Evolutionary conservation across 1,140 invertebrate genomes (phyloP).

Genomic region (Leptestheria dahalacensis): DNA sequence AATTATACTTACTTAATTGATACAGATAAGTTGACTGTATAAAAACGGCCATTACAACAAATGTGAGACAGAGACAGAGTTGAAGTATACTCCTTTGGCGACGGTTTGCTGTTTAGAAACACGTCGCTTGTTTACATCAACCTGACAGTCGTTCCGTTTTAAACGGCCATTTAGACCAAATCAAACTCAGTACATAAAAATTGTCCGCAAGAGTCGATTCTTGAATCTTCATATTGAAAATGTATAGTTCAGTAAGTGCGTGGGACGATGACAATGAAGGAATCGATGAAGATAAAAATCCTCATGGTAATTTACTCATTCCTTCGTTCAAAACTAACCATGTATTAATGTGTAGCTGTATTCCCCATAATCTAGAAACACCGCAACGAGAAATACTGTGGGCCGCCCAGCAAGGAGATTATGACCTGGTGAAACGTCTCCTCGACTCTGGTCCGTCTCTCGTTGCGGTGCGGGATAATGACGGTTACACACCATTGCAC

Average conservation of each 20-base stretch:
- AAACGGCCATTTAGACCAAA: too few relatives aligned
- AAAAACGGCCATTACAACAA: too few relatives aligned
- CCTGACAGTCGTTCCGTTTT: too few relatives aligned
- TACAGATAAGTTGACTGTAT: too few relatives aligned
- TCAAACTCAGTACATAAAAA: too few relatives aligned
- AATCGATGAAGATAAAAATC: conserved; percentile 31
- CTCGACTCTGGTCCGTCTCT: conserved; percentile 42
- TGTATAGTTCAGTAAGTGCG: neutral
- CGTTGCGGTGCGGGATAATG: conserved; percentile 55
- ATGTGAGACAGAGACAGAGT: too few relatives aligned
- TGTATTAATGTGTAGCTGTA: neutral
- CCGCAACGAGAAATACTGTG: conserved; percentile 38
- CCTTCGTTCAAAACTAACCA: neutral
- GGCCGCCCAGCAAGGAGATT: conserved; percentile 65
- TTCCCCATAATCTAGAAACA: neutral
- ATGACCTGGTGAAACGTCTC: conserved; percentile 46
- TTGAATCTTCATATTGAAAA: neutral
- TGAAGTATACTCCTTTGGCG: too few relatives aligned
- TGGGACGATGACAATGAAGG: conserved; percentile 35
- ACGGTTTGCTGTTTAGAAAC: too few relatives aligned
- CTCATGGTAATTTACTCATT: conserved; percentile 28
- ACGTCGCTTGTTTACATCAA: too few relatives aligned
- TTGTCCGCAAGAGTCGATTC: too few relatives aligned
- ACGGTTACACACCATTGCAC: conserved; percentile 82
- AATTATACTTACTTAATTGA: too few relatives aligned